Evolutionary conservation across 2,888 invertebrate genomes (phyloP).

Genomic region (Mimas tiliae): DNA sequence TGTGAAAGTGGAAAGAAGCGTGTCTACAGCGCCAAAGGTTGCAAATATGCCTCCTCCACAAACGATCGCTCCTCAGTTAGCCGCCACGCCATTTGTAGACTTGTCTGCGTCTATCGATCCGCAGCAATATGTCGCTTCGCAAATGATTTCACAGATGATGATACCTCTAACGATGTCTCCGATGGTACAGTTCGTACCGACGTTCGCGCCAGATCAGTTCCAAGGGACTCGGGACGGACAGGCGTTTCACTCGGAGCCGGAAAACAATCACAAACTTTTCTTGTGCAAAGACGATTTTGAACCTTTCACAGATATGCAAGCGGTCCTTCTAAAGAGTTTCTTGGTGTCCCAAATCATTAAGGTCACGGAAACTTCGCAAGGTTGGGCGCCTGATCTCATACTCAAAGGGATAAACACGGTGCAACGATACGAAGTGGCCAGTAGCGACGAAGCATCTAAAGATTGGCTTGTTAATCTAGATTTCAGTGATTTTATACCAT

Average conservation of each 20-base stretch:
- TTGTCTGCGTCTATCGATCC: background rate
- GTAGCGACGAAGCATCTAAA: slow-evolving; percentile 58
- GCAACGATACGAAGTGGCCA: slow-evolving; percentile 63
- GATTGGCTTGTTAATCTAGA: slow-evolving; percentile 68
- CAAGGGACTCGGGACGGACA: slow-evolving; percentile 19
- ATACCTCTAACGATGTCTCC: slow-evolving; percentile 34
- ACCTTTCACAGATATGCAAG: slow-evolving; percentile 55
- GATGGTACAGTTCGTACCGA: slow-evolving; percentile 33
- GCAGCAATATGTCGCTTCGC: slow-evolving; percentile 21
- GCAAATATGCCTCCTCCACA: slow-evolving; percentile 21
- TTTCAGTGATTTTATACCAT: slow-evolving; percentile 59
- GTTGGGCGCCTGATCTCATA: slow-evolving; percentile 67
- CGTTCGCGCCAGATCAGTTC: slow-evolving; percentile 17
- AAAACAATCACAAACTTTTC: slow-evolving; percentile 54
- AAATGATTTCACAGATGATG: slow-evolving; percentile 33
- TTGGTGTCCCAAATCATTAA: slow-evolving; percentile 61
- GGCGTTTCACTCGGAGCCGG: slow-evolving; percentile 24
- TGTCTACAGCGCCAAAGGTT: background rate
- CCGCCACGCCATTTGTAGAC: background rate
- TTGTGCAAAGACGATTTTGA: slow-evolving; percentile 73
- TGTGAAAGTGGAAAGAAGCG: slow-evolving; percentile 35
- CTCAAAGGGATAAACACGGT: slow-evolving; percentile 65
- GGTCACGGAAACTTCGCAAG: slow-evolving; percentile 49
- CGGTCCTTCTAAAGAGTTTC: slow-evolving; percentile 58
- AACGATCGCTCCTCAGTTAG: slow-evolving; percentile 3